Base-by-base conservation (phyloP, 2,888 invertebrate species). In the Lithophane leautieri region DNA sequence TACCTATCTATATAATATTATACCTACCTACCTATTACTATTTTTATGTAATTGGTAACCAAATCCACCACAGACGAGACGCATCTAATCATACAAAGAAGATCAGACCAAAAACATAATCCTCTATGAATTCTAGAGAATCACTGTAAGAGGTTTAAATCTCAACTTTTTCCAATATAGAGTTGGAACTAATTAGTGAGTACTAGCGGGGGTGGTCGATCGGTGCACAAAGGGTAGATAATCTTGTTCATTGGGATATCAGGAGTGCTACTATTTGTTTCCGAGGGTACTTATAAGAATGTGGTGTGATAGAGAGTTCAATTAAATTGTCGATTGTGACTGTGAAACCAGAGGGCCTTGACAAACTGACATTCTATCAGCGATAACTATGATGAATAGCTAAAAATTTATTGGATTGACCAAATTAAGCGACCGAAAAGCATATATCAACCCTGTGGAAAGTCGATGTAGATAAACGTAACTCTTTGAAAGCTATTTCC, bases 131-230 rank as follows among this genome's bases (percentile, higher is more conserved):
- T 76, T 76, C 42, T 22, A 67, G 42, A 54, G 54, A 70, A 73
- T 76, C 62, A 56, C 60, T 19, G 63, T 40, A 78, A 78, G 71
- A 71, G 75, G n/a, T 60, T 83, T 77, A 54, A 70, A 62, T 70
- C 42, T 14, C 34, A 79, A 88, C 84, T 80, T 88, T 86, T 86
- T 73, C 78, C 83, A 74, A 83, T 79, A 86, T 69, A 52, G 65
- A 74, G 86, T 75, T 76, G 50, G 68, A 73, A 83, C 70, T 86
- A 88, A 86, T 80, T 86, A 83, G 65, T 58, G 70, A 54, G 70
- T 52, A 61, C 66, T n/a, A 58, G 58, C 75, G 47, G 62, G 76
- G 70, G 52, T 28, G 28, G 66, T 50, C 72, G 79, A 69, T 62
- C 70, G 73, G n/a, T 28, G 61, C 58, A 71, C 73, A 83, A 79